These are phyloP conservation scores for Flexamia atlantica DNA, from an alignment of 2,888 invertebrate genomes.

Conservation along the genomic window DNA sequence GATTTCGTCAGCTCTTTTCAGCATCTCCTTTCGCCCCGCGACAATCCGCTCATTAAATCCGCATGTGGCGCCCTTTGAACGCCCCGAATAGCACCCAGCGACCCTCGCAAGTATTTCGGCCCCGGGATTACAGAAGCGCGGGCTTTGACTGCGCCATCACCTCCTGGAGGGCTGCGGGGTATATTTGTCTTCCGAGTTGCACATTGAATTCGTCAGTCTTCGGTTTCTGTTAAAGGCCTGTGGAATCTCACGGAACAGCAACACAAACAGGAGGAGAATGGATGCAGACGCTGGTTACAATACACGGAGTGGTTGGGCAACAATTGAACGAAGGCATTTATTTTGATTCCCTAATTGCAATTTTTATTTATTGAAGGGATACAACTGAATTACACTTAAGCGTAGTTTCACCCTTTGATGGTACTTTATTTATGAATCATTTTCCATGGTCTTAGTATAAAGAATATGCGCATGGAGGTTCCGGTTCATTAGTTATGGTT, in stretches of 20 bases:
- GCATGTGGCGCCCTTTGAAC: slow-evolving; percentile 7
- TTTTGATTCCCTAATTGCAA: too few relatives aligned
- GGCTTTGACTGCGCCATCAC: not conserved
- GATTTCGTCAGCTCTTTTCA: not conserved
- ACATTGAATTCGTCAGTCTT: not conserved
- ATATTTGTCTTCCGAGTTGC: slow-evolving; percentile 5
- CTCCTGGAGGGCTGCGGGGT: not conserved
- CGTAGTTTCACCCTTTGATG: too few relatives aligned
- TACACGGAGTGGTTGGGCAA: too few relatives aligned
- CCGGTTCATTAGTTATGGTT: too few relatives aligned
- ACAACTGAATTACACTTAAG: too few relatives aligned
- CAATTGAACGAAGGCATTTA: too few relatives aligned
- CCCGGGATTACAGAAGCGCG: not conserved
- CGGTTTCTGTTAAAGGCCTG: slow-evolving; percentile 7
- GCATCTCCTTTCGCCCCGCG: not conserved
- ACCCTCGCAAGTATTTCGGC: slow-evolving; percentile 20
- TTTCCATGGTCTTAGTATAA: too few relatives aligned
- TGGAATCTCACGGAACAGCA: slow-evolving; percentile 28
- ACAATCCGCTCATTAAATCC: not conserved
- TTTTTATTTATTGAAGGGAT: too few relatives aligned
- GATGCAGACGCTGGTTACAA: not conserved
- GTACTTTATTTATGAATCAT: too few relatives aligned
- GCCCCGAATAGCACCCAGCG: slow-evolving; percentile 13
- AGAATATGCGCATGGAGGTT: too few relatives aligned
- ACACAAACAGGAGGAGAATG: slow-evolving; percentile 5